These are phyloP conservation scores for Pristionchus pacificus DNA, from an alignment of 1,140 invertebrate species.

Conservation along the genomic window DNA sequence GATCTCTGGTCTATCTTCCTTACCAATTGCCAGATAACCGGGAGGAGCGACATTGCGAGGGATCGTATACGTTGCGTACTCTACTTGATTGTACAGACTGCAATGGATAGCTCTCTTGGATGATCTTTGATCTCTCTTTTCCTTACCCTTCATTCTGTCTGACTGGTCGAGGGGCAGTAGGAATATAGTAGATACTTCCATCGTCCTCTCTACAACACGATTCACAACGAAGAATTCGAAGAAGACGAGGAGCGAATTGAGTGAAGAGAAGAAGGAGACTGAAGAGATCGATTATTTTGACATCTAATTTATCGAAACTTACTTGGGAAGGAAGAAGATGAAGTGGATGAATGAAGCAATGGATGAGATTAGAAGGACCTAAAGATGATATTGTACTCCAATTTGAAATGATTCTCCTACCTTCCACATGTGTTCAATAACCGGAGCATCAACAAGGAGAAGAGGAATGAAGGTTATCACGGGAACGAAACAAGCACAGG, in stretches of 20 bases:
- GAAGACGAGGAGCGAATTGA: slow-evolving; percentile 15
- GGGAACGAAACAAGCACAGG: slow-evolving; percentile 28
- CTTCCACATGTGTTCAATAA: slow-evolving; percentile 30
- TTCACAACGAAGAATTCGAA: slow-evolving; percentile 1
- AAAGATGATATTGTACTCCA: neutral
- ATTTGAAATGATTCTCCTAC: neutral
- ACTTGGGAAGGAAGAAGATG: slow-evolving; percentile 36
- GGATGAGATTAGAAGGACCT: slow-evolving; percentile 26
- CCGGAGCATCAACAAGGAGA: slow-evolving; percentile 24
- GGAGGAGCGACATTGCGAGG: slow-evolving; percentile 19
- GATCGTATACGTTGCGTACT: slow-evolving; percentile 16
- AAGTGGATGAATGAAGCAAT: slow-evolving; percentile 26
- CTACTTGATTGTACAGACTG: neutral
- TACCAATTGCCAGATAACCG: slow-evolving; percentile 27
- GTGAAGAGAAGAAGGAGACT: slow-evolving; percentile 30
- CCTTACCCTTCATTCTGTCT: slow-evolving; percentile 16
- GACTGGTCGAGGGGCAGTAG: slow-evolving; percentile 28
- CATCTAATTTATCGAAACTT: neutral
- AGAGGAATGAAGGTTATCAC: slow-evolving; percentile 27
- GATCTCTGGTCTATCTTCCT: no score
- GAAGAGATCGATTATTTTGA: neutral
- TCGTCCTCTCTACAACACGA: slow-evolving; percentile 37
- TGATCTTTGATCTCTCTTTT: neutral
- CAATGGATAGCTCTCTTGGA: neutral
- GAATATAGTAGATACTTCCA: slow-evolving; percentile 33